Conservation (phyloP, 2,888 invertebrate genomes). For the Taphrorychus bicolor region DNA sequence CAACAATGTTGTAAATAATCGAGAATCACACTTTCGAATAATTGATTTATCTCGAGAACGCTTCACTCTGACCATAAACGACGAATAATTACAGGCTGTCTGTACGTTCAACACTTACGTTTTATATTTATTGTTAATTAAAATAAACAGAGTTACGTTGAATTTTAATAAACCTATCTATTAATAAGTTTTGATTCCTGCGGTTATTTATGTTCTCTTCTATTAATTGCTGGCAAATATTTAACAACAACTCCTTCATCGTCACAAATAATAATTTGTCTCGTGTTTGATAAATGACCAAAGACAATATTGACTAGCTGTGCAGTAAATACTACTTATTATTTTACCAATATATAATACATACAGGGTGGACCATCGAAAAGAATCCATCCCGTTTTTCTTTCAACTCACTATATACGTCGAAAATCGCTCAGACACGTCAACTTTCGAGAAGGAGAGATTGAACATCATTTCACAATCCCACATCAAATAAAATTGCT, state of each 20-base stretch:
- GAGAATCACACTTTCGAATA: not conserved
- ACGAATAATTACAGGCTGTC: not conserved
- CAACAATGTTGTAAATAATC: not conserved
- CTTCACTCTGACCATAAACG: not conserved
- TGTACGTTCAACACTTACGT: not conserved
- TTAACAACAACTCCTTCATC: not conserved
- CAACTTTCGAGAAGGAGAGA: too few species aligned
- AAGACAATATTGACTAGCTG: too few species aligned
- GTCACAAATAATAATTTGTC: not conserved
- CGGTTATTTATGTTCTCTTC: not conserved
- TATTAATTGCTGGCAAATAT: not conserved
- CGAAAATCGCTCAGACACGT: too few species aligned
- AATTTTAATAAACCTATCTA: slow-evolving; percentile 1
- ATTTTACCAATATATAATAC: too few species aligned
- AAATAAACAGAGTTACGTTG: slow-evolving; percentile 3
- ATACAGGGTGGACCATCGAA: too few species aligned
- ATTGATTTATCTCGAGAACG: not conserved
- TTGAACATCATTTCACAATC: too few species aligned
- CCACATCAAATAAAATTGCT: too few species aligned
- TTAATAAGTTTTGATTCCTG: slow-evolving; percentile 4
- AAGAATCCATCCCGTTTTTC: too few species aligned
- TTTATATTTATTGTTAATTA: not conserved
- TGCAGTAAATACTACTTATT: too few species aligned
- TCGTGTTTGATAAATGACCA: too few species aligned
- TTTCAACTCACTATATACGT: too few species aligned